phyloP scores from a whole-genome alignment of 2,113 vertebrate species.

The Triplophysa tibetana region DNA sequence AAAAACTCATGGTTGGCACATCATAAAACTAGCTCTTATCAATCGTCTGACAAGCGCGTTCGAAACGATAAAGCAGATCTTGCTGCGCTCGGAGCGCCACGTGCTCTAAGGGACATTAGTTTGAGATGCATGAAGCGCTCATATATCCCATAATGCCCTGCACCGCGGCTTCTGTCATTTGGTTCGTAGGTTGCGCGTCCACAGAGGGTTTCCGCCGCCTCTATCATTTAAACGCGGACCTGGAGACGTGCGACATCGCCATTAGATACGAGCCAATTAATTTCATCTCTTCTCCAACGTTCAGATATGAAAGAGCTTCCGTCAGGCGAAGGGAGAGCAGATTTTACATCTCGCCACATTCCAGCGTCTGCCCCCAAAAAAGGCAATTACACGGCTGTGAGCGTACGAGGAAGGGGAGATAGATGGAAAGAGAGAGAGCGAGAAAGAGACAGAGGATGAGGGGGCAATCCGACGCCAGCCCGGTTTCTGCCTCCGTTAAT shows the following conservation, averaged over 20 bases:
- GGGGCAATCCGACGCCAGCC: conserved; percentile 59
- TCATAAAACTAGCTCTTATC: too few relatives aligned
- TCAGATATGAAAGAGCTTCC: conserved; percentile 64
- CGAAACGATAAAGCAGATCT: too few relatives aligned
- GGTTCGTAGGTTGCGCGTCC: conserved; percentile 8
- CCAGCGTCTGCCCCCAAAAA: conserved; percentile 66
- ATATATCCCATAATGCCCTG: conserved; percentile 13
- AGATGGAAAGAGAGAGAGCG: neutral
- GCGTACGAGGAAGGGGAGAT: conserved; percentile 48
- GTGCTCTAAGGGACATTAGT: conserved; percentile 17
- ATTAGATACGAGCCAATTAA: conserved; percentile 75
- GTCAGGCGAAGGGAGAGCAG: conserved; percentile 51
- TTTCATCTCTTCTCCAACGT: conserved; percentile 69
- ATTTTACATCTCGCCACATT: conserved; percentile 65
- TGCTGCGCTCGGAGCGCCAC: neutral
- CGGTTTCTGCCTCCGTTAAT: conserved; percentile 67
- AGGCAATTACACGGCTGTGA: conserved; percentile 73
- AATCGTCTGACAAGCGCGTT: too few relatives aligned
- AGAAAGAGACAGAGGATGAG: conserved; percentile 42
- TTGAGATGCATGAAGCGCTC: neutral
- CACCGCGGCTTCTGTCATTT: conserved; percentile 12
- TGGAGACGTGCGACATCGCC: conserved; percentile 51
- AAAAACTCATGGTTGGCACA: too few relatives aligned
- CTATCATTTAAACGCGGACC: conserved; percentile 18
- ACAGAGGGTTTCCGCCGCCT: neutral